These are phyloP conservation scores for Alentia gelatinosa DNA, from an alignment of 2,888 invertebrate genomes.

Conservation along the genomic window DNA sequence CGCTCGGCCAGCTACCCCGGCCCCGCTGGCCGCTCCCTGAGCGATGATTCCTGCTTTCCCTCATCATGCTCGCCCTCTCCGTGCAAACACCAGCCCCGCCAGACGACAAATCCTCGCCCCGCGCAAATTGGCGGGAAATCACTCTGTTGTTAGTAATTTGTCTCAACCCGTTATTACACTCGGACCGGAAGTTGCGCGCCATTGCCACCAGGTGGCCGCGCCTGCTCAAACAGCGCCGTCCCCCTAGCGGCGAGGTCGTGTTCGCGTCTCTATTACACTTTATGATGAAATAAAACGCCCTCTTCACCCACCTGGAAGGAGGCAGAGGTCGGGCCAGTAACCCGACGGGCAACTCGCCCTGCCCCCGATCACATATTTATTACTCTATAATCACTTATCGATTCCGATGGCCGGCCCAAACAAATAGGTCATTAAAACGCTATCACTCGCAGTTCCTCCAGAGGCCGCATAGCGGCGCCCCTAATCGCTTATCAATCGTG, in stretches of 20 bases:
- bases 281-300: constrained; percentile 27
- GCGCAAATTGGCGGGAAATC: constrained; percentile 39
- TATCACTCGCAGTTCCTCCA: constrained; percentile 15
- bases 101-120: background rate
- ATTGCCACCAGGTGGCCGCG: background rate
- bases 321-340: background rate
- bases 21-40: background rate
- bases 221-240: background rate
- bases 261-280: constrained; percentile 9
- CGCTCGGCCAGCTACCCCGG: too few relatives aligned
- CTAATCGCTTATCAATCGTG: constrained; percentile 38
- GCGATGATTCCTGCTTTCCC: background rate
- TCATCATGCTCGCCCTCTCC: background rate
- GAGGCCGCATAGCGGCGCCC: constrained; percentile 5
- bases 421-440: constrained; percentile 50
- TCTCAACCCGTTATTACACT: constrained; percentile 5
- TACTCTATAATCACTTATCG: constrained; percentile 52
- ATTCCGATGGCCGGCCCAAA: constrained; percentile 22
- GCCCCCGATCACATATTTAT: constrained; percentile 22
- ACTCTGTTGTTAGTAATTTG: constrained; percentile 18
- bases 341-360: background rate
- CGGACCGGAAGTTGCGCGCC: background rate
- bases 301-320: background rate
- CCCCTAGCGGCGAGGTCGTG: background rate
- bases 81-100: background rate